phyloP scores from a whole-genome alignment of 2,113 vertebrate genomes.

The Leuciscus idus region DNA sequence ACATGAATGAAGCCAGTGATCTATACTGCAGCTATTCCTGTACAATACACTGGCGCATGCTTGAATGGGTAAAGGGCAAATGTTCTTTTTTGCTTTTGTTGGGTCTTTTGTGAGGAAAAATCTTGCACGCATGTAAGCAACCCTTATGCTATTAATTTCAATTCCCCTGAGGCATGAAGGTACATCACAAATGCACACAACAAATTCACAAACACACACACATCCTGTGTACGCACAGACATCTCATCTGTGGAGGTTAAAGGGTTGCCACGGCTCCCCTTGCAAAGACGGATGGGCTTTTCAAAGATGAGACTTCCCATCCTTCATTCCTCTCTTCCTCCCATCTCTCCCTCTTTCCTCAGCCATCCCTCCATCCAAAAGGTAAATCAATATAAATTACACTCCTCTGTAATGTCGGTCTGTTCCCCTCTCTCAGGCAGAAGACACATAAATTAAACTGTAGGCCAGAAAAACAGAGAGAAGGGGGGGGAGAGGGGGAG shows the following conservation, averaged over 20 bases:
- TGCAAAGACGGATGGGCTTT: constrained; percentile 59
- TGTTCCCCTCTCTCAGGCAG: constrained; percentile 28
- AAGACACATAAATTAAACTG: constrained; percentile 60
- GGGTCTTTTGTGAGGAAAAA: constrained; percentile 31
- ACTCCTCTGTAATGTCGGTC: constrained; percentile 47
- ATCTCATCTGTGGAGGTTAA: constrained; percentile 51
- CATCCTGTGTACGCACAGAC: constrained; percentile 31
- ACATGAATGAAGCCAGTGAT: neutral
- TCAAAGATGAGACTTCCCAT: constrained; percentile 55
- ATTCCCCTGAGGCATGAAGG: constrained; percentile 38
- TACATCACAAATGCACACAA: constrained; percentile 28
- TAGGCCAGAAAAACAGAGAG: constrained; percentile 45
- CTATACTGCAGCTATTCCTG: neutral
- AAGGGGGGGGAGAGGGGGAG: constrained; percentile 18
- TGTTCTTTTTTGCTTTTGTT: constrained; percentile 25
- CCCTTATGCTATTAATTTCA: constrained; percentile 51
- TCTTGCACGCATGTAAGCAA: constrained; percentile 36
- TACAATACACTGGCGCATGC: neutral
- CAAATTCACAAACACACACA: constrained; percentile 27
- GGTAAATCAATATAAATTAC: constrained; percentile 65
- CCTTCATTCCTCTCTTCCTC: constrained; percentile 58
- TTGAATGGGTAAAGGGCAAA: neutral
- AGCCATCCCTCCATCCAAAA: constrained; percentile 54
- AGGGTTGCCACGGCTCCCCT: constrained; percentile 51
- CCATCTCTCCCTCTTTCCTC: constrained; percentile 48